Percentiles rank a stretch among this genome's conserved stretches.
Evolutionary conservation across 1,140 invertebrate genomes (phyloP).

Genomic region (Saccostrea echinata): DNA sequence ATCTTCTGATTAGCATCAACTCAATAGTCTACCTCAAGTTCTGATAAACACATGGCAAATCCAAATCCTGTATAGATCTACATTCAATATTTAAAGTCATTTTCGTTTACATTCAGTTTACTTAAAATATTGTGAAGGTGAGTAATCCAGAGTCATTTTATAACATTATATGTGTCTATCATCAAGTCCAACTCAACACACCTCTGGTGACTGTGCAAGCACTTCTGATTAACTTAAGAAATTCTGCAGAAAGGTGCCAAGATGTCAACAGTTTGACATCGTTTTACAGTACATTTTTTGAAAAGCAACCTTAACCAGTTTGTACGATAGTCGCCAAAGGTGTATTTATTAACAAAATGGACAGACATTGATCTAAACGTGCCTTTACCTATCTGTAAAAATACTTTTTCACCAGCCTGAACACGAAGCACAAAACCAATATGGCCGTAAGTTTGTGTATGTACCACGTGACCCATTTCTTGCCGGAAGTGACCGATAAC

Average conservation of each 20-base stretch:
- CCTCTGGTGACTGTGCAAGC: background rate
- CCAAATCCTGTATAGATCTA: too few relatives aligned
- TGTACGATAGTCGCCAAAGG: background rate
- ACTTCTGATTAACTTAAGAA: background rate
- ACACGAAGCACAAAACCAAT: slow-evolving; percentile 66
- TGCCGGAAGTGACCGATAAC: slow-evolving; percentile 25
- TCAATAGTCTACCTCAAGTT: background rate
- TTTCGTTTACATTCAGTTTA: too few relatives aligned
- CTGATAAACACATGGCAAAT: too few relatives aligned
- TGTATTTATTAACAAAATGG: slow-evolving; percentile 19
- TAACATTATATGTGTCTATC: background rate
- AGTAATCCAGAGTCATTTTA: too few relatives aligned
- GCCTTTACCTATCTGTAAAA: background rate
- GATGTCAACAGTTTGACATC: slow-evolving; percentile 26
- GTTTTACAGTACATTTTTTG: background rate
- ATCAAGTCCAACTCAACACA: background rate
- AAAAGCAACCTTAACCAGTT: background rate
- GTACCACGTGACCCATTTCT: slow-evolving; percentile 59
- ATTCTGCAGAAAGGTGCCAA: background rate
- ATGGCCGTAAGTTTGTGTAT: slow-evolving; percentile 64
- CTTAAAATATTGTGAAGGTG: too few relatives aligned
- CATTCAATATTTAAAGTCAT: too few relatives aligned
- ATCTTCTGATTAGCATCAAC: background rate
- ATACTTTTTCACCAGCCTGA: slow-evolving; percentile 50
- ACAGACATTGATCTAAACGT: background rate